These are phyloP conservation scores for Macrotis lagotis DNA, from an alignment of 2,113 vertebrate species.

Conservation along the genomic window DNA sequence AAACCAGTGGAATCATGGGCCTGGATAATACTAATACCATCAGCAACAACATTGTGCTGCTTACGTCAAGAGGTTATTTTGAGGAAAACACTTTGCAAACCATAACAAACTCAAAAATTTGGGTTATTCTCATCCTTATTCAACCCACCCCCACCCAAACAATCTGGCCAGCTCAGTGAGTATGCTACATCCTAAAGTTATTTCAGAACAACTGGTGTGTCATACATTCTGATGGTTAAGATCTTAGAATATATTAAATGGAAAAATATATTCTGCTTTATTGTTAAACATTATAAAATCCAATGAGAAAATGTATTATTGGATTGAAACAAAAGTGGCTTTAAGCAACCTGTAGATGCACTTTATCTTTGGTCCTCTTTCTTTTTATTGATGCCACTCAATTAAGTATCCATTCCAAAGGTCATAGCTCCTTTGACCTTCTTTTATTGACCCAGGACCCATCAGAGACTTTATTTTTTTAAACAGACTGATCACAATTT, in stretches of 20 bases:
- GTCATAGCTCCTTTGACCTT: accelerated
- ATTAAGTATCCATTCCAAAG: accelerated
- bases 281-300: not conserved
- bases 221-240: not conserved
- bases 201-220: not conserved
- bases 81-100: not conserved
- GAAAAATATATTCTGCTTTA: not conserved
- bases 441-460: not conserved
- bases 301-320: not conserved
- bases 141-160: not conserved
- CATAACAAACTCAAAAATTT: not conserved
- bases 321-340: not conserved
- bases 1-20: not conserved
- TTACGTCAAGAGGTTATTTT: not conserved
- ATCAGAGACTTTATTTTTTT: not conserved
- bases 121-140: not conserved
- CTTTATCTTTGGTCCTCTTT: not conserved
- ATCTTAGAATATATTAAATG: not conserved
- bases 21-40: not conserved
- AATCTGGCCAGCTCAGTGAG: not conserved
- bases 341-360: not conserved
- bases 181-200: not conserved
- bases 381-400: not conserved
- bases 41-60: not conserved
- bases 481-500: not conserved